Evolutionary conservation across 2,113 vertebrate genomes (phyloP).

Genomic region (Epinephelus moara): DNA sequence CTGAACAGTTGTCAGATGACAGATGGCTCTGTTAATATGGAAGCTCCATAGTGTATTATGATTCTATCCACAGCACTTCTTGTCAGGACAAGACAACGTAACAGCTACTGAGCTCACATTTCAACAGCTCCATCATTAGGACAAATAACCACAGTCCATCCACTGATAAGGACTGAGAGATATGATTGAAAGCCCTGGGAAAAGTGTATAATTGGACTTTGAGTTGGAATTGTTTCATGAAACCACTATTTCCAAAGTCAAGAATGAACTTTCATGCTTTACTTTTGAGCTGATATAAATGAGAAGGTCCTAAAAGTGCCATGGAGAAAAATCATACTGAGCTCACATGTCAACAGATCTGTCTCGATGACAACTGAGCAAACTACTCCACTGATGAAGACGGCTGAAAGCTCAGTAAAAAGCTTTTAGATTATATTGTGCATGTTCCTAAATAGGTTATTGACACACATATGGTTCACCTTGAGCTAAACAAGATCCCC

Average conservation of each 20-base stretch:
- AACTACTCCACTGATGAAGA: background rate
- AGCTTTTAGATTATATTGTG: background rate
- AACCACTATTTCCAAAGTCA: background rate
- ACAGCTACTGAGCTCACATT: no score
- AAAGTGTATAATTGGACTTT: no score
- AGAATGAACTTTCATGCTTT: background rate
- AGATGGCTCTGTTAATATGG: background rate
- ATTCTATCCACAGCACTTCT: background rate
- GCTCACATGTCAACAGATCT: background rate
- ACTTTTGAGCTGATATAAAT: background rate
- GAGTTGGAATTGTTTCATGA: no score
- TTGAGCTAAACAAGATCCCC: background rate
- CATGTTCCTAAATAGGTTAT: background rate
- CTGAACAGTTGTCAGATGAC: background rate
- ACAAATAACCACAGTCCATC: no score
- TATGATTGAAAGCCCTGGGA: no score
- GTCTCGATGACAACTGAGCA: background rate
- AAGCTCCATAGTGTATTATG: background rate
- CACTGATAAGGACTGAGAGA: no score
- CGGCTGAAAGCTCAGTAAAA: background rate
- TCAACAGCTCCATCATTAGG: no score
- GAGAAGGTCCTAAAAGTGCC: background rate
- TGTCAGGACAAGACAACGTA: no score
- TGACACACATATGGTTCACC: background rate
- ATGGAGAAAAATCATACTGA: background rate